A percentile compares a stretch with the other conserved stretches of the same genome.
phyloP scores from a whole-genome alignment of 2,888 invertebrate species.

The Phanerotoma sp. region DNA sequence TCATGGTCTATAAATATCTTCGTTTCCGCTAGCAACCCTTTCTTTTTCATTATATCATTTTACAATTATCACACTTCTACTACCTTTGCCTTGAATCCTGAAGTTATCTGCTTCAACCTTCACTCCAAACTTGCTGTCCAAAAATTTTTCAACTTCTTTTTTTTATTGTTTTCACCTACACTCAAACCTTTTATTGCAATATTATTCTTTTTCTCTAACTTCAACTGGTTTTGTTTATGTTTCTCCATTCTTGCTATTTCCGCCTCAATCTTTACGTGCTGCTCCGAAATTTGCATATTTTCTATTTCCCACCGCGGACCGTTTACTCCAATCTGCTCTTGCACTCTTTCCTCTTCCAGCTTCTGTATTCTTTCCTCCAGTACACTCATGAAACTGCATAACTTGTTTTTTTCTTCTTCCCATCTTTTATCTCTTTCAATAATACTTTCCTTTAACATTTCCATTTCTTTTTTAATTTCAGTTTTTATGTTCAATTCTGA shows the following conservation, averaged over 20 bases:
- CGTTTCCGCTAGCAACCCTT: background rate
- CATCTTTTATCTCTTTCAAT: background rate
- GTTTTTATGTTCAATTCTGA: background rate
- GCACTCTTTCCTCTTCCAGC: no score
- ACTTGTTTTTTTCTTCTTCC: background rate
- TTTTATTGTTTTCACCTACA: background rate
- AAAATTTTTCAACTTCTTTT: background rate
- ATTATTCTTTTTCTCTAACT: background rate
- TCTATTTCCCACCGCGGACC: background rate
- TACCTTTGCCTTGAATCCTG: background rate
- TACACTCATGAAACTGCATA: background rate
- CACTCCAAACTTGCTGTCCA: background rate
- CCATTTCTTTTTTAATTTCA: background rate
- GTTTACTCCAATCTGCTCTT: no score
- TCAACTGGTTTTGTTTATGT: no score
- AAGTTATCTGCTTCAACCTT: background rate
- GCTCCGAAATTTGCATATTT: background rate
- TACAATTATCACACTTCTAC: background rate
- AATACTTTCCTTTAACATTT: background rate
- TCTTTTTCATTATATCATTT: slow-evolving; percentile 6
- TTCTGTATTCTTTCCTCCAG: background rate
- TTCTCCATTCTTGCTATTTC: background rate
- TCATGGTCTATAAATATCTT: slow-evolving; percentile 10
- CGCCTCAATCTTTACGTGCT: background rate
- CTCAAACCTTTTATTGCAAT: background rate